Conservation (phyloP, 2,888 invertebrate species). For the Hyposoter dolosus region DNA sequence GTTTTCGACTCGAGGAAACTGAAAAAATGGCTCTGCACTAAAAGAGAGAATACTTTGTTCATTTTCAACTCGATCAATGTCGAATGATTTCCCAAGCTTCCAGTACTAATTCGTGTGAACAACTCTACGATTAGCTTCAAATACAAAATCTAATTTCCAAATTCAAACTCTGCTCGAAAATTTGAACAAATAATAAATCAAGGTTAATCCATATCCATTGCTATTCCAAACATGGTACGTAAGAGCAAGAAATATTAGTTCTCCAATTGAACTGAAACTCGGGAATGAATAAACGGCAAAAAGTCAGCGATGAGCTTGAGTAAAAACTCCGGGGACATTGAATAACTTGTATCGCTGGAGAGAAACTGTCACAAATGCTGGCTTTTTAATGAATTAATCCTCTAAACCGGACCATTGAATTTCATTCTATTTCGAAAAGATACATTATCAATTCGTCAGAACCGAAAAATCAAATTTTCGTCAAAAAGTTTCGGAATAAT, state of each 20-base stretch:
- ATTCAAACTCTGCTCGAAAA: background rate
- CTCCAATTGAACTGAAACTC: background rate
- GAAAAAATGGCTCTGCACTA: background rate
- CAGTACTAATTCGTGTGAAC: background rate
- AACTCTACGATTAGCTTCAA: background rate
- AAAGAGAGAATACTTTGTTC: background rate
- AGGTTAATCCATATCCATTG: background rate
- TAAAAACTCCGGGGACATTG: background rate
- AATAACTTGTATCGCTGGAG: background rate
- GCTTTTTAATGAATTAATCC: background rate
- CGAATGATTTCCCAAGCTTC: background rate
- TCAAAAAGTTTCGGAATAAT: background rate
- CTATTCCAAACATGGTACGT: background rate
- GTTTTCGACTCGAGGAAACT: background rate
- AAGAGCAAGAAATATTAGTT: background rate
- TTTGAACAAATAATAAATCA: background rate
- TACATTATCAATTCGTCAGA: background rate
- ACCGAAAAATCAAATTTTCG: background rate
- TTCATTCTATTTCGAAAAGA: background rate
- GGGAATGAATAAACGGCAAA: background rate
- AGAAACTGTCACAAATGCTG: background rate
- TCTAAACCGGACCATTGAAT: background rate
- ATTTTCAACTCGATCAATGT: background rate
- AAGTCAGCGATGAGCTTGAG: background rate
- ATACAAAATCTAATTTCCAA: background rate